These are phyloP conservation scores for Leptobrachium leishanense DNA, from an alignment of 2,113 vertebrate genomes.

Conservation along the genomic window DNA sequence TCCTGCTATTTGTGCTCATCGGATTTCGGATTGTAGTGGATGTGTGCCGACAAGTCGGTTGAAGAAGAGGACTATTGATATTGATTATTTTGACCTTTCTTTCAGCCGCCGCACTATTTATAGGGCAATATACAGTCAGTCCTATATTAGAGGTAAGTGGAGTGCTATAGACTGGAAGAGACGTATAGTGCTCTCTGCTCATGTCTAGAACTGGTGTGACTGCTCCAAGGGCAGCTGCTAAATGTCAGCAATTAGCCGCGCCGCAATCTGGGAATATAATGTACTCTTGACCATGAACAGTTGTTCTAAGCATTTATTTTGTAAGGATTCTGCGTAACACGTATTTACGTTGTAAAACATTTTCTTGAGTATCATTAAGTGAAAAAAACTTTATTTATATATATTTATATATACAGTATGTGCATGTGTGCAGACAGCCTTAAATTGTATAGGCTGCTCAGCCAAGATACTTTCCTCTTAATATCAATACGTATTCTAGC, in stretches of 20 bases:
- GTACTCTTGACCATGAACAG: no score
- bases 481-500: no score
- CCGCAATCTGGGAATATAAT: background rate
- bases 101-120: background rate
- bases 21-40: background rate
- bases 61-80: conserved; percentile 14
- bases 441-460: no score
- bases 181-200: background rate
- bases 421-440: no score
- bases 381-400: no score
- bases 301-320: no score
- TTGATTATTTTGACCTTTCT: conserved; percentile 33
- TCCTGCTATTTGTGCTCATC: conserved; percentile 22
- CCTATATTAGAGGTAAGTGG: background rate
- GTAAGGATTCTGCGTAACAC: no score
- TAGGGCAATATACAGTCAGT: background rate
- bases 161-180: background rate
- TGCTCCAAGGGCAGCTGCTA: background rate
- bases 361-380: no score
- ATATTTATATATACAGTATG: no score
- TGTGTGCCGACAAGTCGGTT: conserved; percentile 1
- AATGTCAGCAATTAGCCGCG: background rate
- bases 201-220: no score
- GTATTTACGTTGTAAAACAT: no score
- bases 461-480: no score